phyloP scores from a whole-genome alignment of 2,888 invertebrate species.

The Drosophila tanythrix region DNA sequence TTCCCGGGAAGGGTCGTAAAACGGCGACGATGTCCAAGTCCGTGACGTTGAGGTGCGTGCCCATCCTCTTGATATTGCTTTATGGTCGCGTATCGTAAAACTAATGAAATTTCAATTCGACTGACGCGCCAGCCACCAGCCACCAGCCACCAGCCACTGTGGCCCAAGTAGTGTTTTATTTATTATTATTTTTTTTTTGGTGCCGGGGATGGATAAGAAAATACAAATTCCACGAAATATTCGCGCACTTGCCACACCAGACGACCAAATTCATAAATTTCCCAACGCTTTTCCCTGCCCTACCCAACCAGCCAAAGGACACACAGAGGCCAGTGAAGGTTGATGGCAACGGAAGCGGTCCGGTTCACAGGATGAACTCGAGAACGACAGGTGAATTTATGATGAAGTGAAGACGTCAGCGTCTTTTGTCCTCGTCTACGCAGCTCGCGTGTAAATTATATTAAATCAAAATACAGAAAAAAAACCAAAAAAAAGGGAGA shows the following conservation, averaged over 20 bases:
- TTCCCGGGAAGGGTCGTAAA: constrained; percentile 73
- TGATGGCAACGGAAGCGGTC: constrained; percentile 66
- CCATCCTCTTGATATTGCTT: constrained; percentile 51
- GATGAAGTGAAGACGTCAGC: constrained; percentile 80
- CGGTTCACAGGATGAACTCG: constrained; percentile 61
- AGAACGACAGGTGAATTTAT: constrained; percentile 82
- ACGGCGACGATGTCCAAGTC: constrained; percentile 40
- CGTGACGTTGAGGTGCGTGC: constrained; percentile 51
- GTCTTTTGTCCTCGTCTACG: constrained; percentile 60
- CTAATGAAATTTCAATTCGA: constrained; percentile 80
- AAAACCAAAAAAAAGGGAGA: background rate
- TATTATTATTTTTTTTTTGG: background rate
- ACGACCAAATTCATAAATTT: constrained; percentile 64
- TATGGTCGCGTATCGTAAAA: constrained; percentile 72
- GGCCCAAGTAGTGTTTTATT: constrained; percentile 12
- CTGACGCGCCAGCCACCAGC: constrained; percentile 63
- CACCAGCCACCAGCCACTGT: constrained; percentile 11
- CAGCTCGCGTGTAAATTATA: constrained; percentile 72
- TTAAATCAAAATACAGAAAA: constrained; percentile 27
- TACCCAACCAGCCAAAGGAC: constrained; percentile 19
- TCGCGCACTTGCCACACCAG: constrained; percentile 71
- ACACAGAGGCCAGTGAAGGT: constrained; percentile 10
- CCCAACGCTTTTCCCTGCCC: constrained; percentile 39
- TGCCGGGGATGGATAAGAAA: background rate
- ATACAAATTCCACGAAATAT: constrained; percentile 75